Evolutionary conservation across 2,888 invertebrate species (phyloP), one percentile per base, ranked within the genome.

Genomic region (Odontocolon sp.): DNA sequence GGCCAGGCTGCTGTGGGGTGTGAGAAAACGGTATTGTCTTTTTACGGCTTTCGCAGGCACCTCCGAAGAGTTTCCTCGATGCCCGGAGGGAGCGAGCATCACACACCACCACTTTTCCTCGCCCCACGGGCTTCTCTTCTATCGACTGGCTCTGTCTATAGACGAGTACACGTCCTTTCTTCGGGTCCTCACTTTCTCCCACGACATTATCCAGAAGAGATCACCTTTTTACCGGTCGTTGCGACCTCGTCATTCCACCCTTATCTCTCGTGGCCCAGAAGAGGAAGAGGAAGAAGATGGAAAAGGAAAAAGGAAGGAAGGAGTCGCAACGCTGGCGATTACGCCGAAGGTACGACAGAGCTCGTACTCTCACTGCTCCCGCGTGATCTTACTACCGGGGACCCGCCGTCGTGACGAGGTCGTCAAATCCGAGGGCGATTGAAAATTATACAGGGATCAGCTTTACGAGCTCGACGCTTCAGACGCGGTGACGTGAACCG

Each of bases 381-480:
- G 57, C 8, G 16, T 47, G 59, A 59, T 75, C 64, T 57, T 66
- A 26, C 59, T 59, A 59, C 66, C 59, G 47, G 47, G 38, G 57
- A 57, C 80, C 83, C n/a, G n/a, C n/a, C n/a, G n/a, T n/a, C 86
- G 84, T 87, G 89, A 89, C 88, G 89, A 87, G 89, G 85, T 89
- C 90, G 89, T 90, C 89, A 90, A 90, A 90, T 89, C 88, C 89
- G 83, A 80, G 84, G 84, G 82, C 89, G 88, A 90, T 90, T 90
- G 90, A 90, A 90, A 90, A 90, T 90, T 90, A 90, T 90, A 89
- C 90, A 89, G 89, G 89, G 89, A 90, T 90, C 89, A 88, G 85
- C 86, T 89, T 90, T 90, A 90, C 88, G 90, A 90, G 84, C 86
- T 81, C 78, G 70, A 80, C 82, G 85, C 85, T 87, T 85, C 84